phyloP scores from a whole-genome alignment of 1,140 invertebrate species.

The Phymorhynchus buccinoides region DNA sequence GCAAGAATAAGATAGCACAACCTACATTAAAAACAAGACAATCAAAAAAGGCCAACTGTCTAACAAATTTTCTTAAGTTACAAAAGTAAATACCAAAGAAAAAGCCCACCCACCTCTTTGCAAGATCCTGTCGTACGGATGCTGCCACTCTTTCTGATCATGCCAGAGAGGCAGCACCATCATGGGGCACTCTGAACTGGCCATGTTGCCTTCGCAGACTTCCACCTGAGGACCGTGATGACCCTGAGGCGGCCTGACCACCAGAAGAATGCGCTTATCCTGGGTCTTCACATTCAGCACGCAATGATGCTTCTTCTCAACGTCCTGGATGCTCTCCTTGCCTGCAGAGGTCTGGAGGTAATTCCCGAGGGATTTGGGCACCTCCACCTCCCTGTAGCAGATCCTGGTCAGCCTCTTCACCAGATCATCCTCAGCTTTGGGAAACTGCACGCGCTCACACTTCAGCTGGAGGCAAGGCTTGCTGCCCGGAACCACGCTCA shows the following conservation, averaged over 20 bases:
- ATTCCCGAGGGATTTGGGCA: background rate
- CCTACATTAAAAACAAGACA: no score
- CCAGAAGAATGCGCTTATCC: background rate
- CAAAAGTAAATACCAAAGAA: background rate
- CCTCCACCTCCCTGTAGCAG: background rate
- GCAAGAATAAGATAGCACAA: no score
- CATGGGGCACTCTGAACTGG: background rate
- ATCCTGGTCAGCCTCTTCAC: background rate
- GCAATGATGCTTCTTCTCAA: background rate
- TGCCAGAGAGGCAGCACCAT: background rate
- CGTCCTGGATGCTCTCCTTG: background rate
- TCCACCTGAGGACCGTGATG: constrained; percentile 19
- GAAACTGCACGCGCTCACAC: no score
- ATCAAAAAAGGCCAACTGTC: no score
- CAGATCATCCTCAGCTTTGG: background rate
- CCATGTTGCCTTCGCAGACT: constrained; percentile 11
- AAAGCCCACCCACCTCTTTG: background rate
- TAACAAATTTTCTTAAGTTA: no score
- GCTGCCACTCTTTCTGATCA: background rate
- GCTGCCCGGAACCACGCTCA: background rate
- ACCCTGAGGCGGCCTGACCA: background rate
- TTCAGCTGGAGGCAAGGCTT: background rate
- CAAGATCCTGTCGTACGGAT: background rate
- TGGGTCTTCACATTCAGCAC: background rate
- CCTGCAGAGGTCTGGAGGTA: background rate